Base-by-base conservation (phyloP, 1,140 invertebrate genomes). In the Brachionus koreanus region DNA sequence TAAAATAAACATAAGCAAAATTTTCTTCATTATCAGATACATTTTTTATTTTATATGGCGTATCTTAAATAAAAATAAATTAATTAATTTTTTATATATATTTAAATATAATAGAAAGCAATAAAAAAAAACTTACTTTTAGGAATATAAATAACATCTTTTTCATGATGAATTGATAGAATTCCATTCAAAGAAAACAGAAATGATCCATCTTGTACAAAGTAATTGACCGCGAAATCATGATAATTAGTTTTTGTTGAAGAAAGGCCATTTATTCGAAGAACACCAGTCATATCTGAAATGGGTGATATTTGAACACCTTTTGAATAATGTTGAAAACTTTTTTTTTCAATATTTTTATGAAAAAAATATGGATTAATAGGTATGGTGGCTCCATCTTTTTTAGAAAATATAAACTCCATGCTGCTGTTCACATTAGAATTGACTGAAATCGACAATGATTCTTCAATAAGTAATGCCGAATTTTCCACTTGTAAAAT, bases 261-360 rank as follows among this genome's bases (percentile, higher is more conserved):
- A 13, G 9, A 13, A 12, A 10, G 19, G 3, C n/a, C 19, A 29
- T 49, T 35, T 25, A 74, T 46, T n/a, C 69, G 37, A 6, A 74
- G 5, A 25, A 74, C 19, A 13, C 69, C 69, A 29, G 37, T 46
- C 23, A 19, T 9, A 6, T 46, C 39, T 1, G 39, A 46, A 25
- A 74, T 46, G 5, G 42, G 39, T 19, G 25, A 74, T 43, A 74
- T 74, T 12, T 46, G 19, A 74, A 74, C 69, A 46, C 69, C 69
- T 13, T 43, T 29, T 29, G 69, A 46, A 25, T 25, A 74, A 46
- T 4, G 3, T 74, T 74, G 39, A 33, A 46, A 74, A 13, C 0
- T 43, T 74, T 74, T 74, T 46, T 46, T 74, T 29, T 74, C 69
- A 5, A 74, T 35, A 29, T 74, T 74, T 49, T 74, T 74, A 46